Evolutionary conservation across 2,888 invertebrate genomes (phyloP).

Genomic region (Cenopis cana): DNA sequence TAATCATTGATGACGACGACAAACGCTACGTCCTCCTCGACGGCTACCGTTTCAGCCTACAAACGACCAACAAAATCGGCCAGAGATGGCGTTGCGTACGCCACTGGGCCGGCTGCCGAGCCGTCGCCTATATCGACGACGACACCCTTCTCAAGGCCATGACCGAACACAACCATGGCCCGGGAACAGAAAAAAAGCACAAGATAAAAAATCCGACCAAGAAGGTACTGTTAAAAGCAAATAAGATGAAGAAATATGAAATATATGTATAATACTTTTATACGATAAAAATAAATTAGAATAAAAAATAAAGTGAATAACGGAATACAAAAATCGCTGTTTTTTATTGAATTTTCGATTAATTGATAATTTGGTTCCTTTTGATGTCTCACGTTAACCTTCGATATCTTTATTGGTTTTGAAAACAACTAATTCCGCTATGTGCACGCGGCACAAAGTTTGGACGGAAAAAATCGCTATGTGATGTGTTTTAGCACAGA

Average conservation of each 20-base stretch:
- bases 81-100: slow-evolving; percentile 53
- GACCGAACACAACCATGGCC: slow-evolving; percentile 54
- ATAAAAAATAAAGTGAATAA: no score
- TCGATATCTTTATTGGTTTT: no score
- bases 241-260: neutral
- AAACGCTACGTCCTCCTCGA: slow-evolving; percentile 39
- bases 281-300: no score
- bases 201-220: neutral
- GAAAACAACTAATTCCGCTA: no score
- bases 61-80: slow-evolving; percentile 39
- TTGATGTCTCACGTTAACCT: no score
- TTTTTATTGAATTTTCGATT: no score
- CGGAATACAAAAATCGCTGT: no score
- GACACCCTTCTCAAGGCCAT: slow-evolving; percentile 50
- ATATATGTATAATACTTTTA: no score
- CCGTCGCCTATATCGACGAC: slow-evolving; percentile 48
- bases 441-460: no score
- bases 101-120: slow-evolving; percentile 51
- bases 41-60: slow-evolving; percentile 47
- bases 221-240: neutral
- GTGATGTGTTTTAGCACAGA: no score
- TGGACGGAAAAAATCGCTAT: no score
- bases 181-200: neutral
- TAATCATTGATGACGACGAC: slow-evolving; percentile 16
- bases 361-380: no score